phyloP scores from a whole-genome alignment of 1,140 invertebrate species.

The Lepidotrigona ventralis region DNA sequence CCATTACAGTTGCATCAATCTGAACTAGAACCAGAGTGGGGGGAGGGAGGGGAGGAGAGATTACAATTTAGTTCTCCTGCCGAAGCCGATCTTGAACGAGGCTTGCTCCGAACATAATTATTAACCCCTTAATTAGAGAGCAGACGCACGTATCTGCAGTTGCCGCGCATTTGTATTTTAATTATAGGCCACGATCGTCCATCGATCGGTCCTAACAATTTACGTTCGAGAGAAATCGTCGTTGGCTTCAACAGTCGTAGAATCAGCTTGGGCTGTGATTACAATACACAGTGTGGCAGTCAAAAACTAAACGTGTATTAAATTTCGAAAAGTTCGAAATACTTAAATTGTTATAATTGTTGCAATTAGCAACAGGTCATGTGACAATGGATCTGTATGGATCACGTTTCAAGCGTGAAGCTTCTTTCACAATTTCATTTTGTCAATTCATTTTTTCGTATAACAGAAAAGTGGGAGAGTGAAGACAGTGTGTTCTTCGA shows the following conservation, averaged over 20 bases:
- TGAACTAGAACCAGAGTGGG: too few species aligned
- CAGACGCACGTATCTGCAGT: slow-evolving; percentile 9
- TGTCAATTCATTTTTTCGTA: too few species aligned
- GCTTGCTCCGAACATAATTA: neutral
- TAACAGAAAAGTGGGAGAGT: too few species aligned
- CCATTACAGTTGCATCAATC: slow-evolving; percentile 24
- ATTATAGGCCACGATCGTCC: neutral
- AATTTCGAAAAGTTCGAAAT: too few species aligned
- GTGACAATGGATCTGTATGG: too few species aligned
- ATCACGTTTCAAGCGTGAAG: too few species aligned
- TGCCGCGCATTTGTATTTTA: slow-evolving; percentile 3
- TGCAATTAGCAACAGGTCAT: too few species aligned
- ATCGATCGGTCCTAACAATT: neutral
- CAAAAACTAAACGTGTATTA: too few species aligned
- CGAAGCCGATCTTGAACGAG: neutral
- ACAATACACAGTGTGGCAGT: too few species aligned
- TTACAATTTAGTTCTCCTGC: neutral
- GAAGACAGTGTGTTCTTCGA: too few species aligned
- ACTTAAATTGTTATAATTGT: too few species aligned
- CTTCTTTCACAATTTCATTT: too few species aligned
- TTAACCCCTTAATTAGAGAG: slow-evolving; percentile 30
- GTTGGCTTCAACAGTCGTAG: neutral
- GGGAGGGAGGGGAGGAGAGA: neutral
- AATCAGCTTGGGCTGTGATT: neutral
- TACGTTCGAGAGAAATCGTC: neutral